These are phyloP conservation scores for Siniperca undulata DNA, from an alignment of 2,797 vertebrate genomes.

Conservation along the genomic window DNA sequence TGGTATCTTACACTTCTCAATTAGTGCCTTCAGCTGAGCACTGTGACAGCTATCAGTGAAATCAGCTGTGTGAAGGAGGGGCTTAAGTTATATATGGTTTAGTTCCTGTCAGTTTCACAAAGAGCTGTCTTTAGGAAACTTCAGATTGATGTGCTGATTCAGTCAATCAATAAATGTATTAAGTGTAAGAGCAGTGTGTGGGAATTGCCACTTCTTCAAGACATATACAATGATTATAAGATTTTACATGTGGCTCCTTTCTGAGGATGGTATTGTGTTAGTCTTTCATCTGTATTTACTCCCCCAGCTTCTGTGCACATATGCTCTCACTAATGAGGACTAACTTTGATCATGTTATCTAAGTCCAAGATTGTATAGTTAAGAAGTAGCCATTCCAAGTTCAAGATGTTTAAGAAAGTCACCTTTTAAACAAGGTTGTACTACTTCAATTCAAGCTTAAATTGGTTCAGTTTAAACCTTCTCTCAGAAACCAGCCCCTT, in stretches of 20 bases:
- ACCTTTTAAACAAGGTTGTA: not conserved
- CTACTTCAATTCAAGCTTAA: not conserved
- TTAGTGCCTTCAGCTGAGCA: slow-evolving; percentile 13
- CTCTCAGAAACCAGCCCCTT: not conserved
- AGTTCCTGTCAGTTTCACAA: not conserved
- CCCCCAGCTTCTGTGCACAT: not conserved
- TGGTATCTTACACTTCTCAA: not conserved
- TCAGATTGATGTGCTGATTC: not conserved
- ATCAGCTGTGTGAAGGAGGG: slow-evolving; percentile 11
- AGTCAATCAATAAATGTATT: not conserved
- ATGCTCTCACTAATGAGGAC: not conserved
- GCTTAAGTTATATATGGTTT: not conserved
- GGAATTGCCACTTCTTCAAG: slow-evolving; percentile 3
- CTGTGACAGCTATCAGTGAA: not conserved
- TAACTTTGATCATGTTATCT: not conserved
- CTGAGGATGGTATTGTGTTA: not conserved
- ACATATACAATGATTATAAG: not conserved
- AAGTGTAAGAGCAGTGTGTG: not conserved
- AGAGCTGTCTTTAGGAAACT: not conserved
- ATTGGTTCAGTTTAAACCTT: not conserved
- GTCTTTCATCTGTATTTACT: not conserved
- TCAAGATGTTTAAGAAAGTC: slow-evolving; percentile 4
- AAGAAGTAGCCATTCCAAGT: not conserved
- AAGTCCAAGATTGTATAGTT: not conserved
- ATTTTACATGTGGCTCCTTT: slow-evolving; percentile 1